Conservation (phyloP, 1,140 invertebrate species). For the Aphelenchoides avenae region DNA sequence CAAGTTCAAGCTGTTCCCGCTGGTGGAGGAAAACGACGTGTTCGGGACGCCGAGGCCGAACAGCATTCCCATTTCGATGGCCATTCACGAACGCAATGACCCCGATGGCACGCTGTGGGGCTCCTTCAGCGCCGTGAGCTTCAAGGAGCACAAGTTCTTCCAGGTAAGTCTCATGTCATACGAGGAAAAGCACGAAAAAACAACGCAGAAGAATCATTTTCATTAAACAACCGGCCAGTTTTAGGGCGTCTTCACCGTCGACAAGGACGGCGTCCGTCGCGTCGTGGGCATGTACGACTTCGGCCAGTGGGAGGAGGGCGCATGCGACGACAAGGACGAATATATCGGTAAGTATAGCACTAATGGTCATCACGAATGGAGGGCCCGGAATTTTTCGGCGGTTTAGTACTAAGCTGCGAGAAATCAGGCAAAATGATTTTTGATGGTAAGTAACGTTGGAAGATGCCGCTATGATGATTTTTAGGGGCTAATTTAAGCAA, state of each 20-base stretch:
- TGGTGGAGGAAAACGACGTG: slow-evolving; percentile 55
- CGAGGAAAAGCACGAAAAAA: neutral
- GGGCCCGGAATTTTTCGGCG: no score
- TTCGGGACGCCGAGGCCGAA: slow-evolving; percentile 46
- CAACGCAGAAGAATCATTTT: neutral
- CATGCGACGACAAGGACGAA: slow-evolving; percentile 55
- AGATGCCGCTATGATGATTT: no score
- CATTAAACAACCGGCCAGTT: slow-evolving; percentile 13
- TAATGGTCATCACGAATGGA: no score
- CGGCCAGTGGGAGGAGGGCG: slow-evolving; percentile 54
- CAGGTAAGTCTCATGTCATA: slow-evolving; percentile 30
- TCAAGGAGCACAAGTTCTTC: slow-evolving; percentile 56
- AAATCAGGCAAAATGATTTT: no score
- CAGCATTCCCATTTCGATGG: slow-evolving; percentile 59
- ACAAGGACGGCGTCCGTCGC: slow-evolving; percentile 45
- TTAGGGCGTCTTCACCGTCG: slow-evolving; percentile 57
- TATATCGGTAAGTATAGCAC: slow-evolving; percentile 47
- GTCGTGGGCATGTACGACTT: slow-evolving; percentile 58
- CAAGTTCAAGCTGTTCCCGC: slow-evolving; percentile 58
- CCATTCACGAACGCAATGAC: slow-evolving; percentile 56
- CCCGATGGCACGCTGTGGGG: slow-evolving; percentile 57
- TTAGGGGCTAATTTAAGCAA: no score
- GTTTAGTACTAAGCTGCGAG: no score
- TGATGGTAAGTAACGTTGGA: no score
- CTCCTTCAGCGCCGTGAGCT: slow-evolving; percentile 58